These are phyloP conservation scores for Neoniphon sammara DNA, from an alignment of 2,797 vertebrate species.

Conservation along the genomic window DNA sequence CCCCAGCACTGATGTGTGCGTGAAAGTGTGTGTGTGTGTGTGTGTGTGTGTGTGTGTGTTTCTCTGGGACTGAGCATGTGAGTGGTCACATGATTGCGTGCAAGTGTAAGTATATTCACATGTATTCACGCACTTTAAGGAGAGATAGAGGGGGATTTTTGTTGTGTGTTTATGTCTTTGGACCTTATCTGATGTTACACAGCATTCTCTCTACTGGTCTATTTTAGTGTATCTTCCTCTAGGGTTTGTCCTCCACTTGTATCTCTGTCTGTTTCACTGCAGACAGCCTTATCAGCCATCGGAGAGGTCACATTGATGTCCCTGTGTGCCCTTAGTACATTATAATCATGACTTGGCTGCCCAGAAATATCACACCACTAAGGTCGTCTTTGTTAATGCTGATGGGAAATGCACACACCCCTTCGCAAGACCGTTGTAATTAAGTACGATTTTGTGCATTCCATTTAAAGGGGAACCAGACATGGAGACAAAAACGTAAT, in stretches of 20 bases:
- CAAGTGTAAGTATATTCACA: constrained; percentile 34
- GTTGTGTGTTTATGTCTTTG: constrained; percentile 38
- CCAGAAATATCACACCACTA: constrained; percentile 17
- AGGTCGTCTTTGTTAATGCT: constrained; percentile 31
- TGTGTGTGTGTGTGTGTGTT: constrained; percentile 9
- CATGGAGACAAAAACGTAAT: constrained; percentile 46
- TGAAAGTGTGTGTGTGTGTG: constrained; percentile 22
- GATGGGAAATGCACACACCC: constrained; percentile 1
- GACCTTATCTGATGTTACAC: constrained; percentile 50
- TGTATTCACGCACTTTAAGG: constrained; percentile 29
- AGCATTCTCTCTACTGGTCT: constrained; percentile 19
- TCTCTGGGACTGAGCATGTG: constrained; percentile 8
- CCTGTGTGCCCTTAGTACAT: constrained; percentile 24
- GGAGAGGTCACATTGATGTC: constrained; percentile 42
- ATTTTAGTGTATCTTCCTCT: constrained; percentile 47
- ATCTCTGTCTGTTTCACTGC: constrained; percentile 23
- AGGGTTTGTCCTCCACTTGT: constrained; percentile 35
- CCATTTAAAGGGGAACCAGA: constrained; percentile 23
- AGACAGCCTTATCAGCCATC: constrained; percentile 56
- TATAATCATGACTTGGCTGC: constrained; percentile 16
- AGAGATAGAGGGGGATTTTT: background rate
- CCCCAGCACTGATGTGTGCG: constrained; percentile 7
- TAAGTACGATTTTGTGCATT: background rate
- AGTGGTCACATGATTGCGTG: constrained; percentile 38
- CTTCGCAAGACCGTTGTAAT: no score